Evolutionary conservation across 2,797 vertebrate species (phyloP).

Genomic region (Saxicola maurus): DNA sequence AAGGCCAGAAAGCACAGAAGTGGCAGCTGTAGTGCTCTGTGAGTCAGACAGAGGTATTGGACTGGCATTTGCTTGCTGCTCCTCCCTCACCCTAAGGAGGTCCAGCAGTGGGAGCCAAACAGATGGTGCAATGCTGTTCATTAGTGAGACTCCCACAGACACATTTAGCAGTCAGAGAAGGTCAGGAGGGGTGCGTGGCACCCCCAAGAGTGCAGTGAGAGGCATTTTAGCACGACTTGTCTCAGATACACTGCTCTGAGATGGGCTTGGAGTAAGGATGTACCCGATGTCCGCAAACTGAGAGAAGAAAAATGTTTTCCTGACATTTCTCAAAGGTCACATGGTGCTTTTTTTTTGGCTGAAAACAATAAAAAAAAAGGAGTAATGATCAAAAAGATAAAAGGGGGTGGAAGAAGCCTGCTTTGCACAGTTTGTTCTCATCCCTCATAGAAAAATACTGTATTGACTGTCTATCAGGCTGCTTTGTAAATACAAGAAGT

Average conservation of each 20-base stretch:
- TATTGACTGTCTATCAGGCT: constrained; percentile 2
- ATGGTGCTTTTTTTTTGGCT: neutral
- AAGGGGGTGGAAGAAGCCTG: neutral
- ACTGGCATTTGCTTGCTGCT: neutral
- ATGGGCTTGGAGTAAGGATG: neutral
- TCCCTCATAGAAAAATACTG: neutral
- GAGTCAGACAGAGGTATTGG: neutral
- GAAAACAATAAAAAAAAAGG: neutral
- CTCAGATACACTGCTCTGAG: neutral
- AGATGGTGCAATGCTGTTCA: neutral
- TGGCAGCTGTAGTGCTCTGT: neutral
- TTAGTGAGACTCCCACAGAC: neutral
- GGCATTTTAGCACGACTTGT: neutral
- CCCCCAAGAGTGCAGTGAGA: neutral
- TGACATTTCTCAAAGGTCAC: constrained; percentile 54
- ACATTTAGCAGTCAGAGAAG: neutral
- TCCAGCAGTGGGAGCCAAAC: neutral
- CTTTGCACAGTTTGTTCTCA: constrained; percentile 12
- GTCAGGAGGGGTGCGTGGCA: neutral
- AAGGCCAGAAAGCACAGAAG: neutral
- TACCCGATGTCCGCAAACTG: neutral
- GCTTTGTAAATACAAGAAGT: constrained; percentile 46
- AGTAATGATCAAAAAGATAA: constrained; percentile 30
- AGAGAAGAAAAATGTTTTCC: constrained; percentile 22
- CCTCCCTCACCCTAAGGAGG: neutral